A percentile compares a stretch with the other conserved stretches of the same genome.
These are phyloP conservation scores for Leptoteleia sp. DNA, from an alignment of 1,140 invertebrate genomes.

Conservation along the genomic window DNA sequence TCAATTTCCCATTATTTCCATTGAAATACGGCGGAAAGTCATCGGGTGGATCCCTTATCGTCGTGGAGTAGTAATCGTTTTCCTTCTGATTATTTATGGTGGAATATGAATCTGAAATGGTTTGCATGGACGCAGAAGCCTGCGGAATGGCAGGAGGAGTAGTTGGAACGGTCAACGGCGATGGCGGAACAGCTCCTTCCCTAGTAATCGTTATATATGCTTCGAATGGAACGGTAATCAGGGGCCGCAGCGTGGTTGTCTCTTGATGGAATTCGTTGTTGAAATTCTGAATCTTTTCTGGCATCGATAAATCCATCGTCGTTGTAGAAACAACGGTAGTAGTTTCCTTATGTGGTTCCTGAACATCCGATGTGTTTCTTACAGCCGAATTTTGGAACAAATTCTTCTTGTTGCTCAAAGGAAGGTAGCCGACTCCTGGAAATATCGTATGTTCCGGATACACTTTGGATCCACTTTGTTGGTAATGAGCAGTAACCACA, in stretches of 20 bases:
- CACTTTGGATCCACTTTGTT: slow-evolving; percentile 41
- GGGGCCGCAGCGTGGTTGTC: slow-evolving; percentile 19
- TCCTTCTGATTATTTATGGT: slow-evolving; percentile 47
- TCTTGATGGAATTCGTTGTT: slow-evolving; percentile 15
- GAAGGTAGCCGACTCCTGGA: slow-evolving; percentile 51
- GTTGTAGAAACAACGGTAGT: slow-evolving; percentile 11
- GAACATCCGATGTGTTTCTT: background rate
- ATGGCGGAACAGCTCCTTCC: slow-evolving; percentile 28
- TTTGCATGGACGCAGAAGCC: slow-evolving; percentile 10
- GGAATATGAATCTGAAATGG: slow-evolving; percentile 57
- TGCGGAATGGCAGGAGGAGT: slow-evolving; percentile 11
- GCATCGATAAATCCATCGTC: slow-evolving; percentile 1
- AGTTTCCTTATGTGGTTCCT: slow-evolving; percentile 7
- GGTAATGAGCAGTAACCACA: slow-evolving; percentile 20
- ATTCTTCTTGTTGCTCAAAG: slow-evolving; percentile 25
- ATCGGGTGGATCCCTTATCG: slow-evolving; percentile 64
- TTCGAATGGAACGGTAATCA: slow-evolving; percentile 76
- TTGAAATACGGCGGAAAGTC: slow-evolving; percentile 73
- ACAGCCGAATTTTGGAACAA: slow-evolving; percentile 15
- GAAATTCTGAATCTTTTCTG: slow-evolving; percentile 39
- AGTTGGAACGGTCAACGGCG: slow-evolving; percentile 8
- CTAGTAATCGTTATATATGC: slow-evolving; percentile 74
- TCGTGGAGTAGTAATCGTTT: slow-evolving; percentile 37
- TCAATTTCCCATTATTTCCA: slow-evolving; percentile 33
- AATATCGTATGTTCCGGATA: slow-evolving; percentile 46